Conservation (phyloP, 2,797 vertebrate genomes). For the Fundulus diaphanus region DNA sequence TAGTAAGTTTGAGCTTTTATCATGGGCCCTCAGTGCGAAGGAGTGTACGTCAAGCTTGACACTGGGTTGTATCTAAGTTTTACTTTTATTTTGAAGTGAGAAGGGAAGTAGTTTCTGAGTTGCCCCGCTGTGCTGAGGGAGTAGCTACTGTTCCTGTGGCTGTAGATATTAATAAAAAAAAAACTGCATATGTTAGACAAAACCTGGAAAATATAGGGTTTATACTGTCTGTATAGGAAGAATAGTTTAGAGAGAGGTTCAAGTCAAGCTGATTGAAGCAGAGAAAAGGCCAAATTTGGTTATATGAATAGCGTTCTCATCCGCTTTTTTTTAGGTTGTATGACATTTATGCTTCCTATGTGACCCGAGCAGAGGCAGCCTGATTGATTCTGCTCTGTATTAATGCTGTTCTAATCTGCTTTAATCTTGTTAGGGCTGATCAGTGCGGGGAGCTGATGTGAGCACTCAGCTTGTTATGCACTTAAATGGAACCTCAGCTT, state of each 20-base stretch:
- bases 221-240: too few relatives aligned
- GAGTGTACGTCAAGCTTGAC: not conserved
- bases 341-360: constrained; percentile 15
- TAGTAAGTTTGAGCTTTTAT: too few relatives aligned
- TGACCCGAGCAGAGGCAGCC: constrained; percentile 24
- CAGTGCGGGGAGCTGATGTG: constrained; percentile 53
- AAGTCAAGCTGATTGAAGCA: too few relatives aligned
- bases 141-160: not conserved
- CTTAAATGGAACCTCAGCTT: constrained; percentile 33
- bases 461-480: constrained; percentile 54
- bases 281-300: too few relatives aligned
- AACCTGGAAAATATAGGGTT: not conserved
- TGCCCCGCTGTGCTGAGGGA: not conserved
- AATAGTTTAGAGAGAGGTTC: too few relatives aligned
- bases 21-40: too few relatives aligned
- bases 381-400: constrained; percentile 54
- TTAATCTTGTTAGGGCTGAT: constrained; percentile 67
- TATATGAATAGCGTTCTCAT: too few relatives aligned
- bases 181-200: not conserved
- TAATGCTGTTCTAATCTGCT: constrained; percentile 51
- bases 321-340: not conserved
- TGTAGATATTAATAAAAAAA: not conserved
- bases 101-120: not conserved
- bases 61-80: not conserved
- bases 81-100: not conserved